phyloP scores from a whole-genome alignment of 2,113 vertebrate genomes.

The Archilochus colubris region DNA sequence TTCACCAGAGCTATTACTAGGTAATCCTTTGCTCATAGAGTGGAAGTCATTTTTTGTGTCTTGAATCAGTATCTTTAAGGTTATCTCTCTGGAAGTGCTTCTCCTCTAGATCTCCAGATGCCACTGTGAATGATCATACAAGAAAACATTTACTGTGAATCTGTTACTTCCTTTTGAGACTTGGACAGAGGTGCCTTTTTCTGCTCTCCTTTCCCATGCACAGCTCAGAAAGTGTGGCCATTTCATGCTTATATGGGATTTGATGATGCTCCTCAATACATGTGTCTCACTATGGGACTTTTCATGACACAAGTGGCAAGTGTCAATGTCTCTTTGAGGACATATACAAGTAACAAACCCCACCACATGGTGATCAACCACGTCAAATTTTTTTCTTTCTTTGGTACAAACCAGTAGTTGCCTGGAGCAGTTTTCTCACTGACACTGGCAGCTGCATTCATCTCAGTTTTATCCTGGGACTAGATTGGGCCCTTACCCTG shows the following conservation, averaged over 20 bases:
- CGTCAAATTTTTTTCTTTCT: neutral
- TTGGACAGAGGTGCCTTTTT: neutral
- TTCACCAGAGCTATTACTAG: neutral
- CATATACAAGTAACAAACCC: neutral
- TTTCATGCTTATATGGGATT: neutral
- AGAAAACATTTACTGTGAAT: neutral
- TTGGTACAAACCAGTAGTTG: neutral
- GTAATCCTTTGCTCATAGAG: neutral
- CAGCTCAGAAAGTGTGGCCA: neutral
- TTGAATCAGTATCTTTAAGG: neutral
- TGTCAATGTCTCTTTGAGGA: neutral
- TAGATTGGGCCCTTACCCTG: rapidly evolving
- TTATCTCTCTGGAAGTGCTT: neutral
- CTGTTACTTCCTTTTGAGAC: neutral
- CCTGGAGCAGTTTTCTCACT: neutral
- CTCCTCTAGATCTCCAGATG: neutral
- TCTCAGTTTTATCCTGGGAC: neutral
- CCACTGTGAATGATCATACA: neutral
- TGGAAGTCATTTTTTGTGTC: neutral
- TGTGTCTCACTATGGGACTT: neutral
- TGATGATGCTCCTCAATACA: neutral
- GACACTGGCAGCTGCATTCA: neutral
- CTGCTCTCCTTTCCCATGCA: neutral
- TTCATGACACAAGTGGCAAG: neutral
- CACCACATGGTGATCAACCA: neutral